A percentile compares a stretch with the other conserved stretches of the same genome.
Conservation (phyloP, 2,888 invertebrate species). For the Ennomos fuscantarius region DNA sequence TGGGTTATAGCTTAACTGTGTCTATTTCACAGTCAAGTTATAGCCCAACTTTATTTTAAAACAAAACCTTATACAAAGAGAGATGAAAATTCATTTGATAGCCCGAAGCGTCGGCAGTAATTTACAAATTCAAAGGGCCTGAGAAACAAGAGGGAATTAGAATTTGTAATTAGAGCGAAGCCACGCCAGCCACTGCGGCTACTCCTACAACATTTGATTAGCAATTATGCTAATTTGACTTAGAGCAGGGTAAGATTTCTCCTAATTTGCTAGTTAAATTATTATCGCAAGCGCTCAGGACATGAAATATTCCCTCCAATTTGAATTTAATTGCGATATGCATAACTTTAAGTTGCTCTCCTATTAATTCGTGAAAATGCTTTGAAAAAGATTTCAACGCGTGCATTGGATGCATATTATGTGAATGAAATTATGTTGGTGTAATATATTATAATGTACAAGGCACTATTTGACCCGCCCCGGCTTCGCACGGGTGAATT, state of each 20-base stretch:
- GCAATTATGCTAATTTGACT: slow-evolving; percentile 84
- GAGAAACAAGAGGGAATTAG: slow-evolving; percentile 83
- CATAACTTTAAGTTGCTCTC: slow-evolving; percentile 17
- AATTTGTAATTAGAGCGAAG: slow-evolving; percentile 82
- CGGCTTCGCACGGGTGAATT: too few species aligned
- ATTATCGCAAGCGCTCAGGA: slow-evolving; percentile 68
- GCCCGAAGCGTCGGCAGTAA: slow-evolving; percentile 71
- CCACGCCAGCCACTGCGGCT: slow-evolving; percentile 68
- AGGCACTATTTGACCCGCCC: too few species aligned
- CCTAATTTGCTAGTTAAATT: slow-evolving; percentile 83
- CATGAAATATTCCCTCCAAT: slow-evolving; percentile 51
- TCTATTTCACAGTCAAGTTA: too few species aligned
- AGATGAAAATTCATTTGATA: slow-evolving; percentile 69
- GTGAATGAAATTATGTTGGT: not conserved
- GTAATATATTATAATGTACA: too few species aligned
- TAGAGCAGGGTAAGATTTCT: slow-evolving; percentile 83
- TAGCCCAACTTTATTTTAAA: slow-evolving; percentile 1
- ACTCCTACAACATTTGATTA: slow-evolving; percentile 83
- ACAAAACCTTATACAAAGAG: slow-evolving; percentile 11
- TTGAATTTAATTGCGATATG: slow-evolving; percentile 46
- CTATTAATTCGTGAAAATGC: slow-evolving; percentile 6
- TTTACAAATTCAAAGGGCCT: slow-evolving; percentile 83
- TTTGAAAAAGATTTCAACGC: slow-evolving; percentile 35
- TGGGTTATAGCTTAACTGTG: too few species aligned
- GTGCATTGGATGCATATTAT: slow-evolving; percentile 3